A percentile compares a stretch with the other conserved stretches of the same genome.
These are phyloP conservation scores for Lochmaea crataegi DNA, from an alignment of 2,888 invertebrate genomes.

Conservation along the genomic window DNA sequence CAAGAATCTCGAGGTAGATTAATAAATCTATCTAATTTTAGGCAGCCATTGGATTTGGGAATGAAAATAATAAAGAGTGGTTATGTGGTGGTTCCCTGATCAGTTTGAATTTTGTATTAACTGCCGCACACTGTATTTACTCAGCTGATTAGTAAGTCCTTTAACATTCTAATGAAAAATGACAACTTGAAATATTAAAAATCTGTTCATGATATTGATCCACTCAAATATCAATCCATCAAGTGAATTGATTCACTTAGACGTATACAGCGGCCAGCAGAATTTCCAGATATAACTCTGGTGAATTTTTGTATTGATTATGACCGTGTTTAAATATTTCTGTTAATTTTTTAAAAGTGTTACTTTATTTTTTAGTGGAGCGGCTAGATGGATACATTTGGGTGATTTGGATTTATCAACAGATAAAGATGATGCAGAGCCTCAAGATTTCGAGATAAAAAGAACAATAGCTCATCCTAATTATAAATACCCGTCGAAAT, in stretches of 20 bases:
- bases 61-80: slow-evolving; percentile 55
- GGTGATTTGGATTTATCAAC: slow-evolving; percentile 62
- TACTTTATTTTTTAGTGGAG: slow-evolving; percentile 39
- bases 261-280: too few relatives aligned
- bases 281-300: too few relatives aligned
- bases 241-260: neutral
- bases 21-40: slow-evolving; percentile 15
- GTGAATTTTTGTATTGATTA: too few relatives aligned
- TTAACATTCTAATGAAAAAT: neutral
- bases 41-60: slow-evolving; percentile 37
- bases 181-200: neutral
- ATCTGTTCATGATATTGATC: too few relatives aligned
- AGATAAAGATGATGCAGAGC: slow-evolving; percentile 59
- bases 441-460: slow-evolving; percentile 54
- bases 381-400: slow-evolving; percentile 46
- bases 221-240: too few relatives aligned
- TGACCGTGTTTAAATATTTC: too few relatives aligned
- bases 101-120: slow-evolving; percentile 68
- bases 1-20: neutral
- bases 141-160: slow-evolving; percentile 31
- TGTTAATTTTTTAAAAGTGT: too few relatives aligned
- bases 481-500: slow-evolving; percentile 60
- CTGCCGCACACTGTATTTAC: slow-evolving; percentile 70
- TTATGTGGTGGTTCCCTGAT: slow-evolving; percentile 72
- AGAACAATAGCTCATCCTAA: slow-evolving; percentile 61